Evolutionary conservation across 30 jellyfish, hydroid and myxozoan species (phyloP).

Genomic region (Chironex yamaguchii): DNA sequence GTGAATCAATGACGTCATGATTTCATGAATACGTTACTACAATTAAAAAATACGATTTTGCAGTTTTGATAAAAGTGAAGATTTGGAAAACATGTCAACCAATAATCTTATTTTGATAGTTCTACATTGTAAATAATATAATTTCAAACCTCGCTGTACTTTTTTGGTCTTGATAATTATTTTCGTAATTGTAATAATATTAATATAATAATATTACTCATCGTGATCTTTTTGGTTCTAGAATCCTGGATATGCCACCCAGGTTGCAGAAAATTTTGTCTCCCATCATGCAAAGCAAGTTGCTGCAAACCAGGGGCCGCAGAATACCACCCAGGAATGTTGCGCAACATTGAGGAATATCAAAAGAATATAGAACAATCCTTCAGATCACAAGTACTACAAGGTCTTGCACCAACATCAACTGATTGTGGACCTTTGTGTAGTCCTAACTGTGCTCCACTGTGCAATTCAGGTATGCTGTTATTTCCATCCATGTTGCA

Average conservation of each 20-base stretch:
- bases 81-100: too few relatives aligned
- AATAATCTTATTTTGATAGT: too few relatives aligned
- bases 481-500: not conserved
- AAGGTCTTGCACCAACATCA: slow-evolving; percentile 35
- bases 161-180: too few relatives aligned
- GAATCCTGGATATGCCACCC: slow-evolving; percentile 98
- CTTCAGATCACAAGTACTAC: slow-evolving; percentile 61
- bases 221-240: too few relatives aligned
- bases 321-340: slow-evolving; percentile 94
- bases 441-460: slow-evolving; percentile 79
- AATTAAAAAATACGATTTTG: too few relatives aligned
- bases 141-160: too few relatives aligned
- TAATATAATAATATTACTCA: too few relatives aligned
- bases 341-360: slow-evolving; percentile 84
- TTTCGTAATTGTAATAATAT: too few relatives aligned
- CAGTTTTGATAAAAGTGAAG: too few relatives aligned
- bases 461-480: slow-evolving; percentile 52
- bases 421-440: slow-evolving; percentile 89
- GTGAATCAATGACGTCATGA: too few relatives aligned
- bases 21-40: too few relatives aligned
- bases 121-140: too few relatives aligned
- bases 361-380: slow-evolving; percentile 76
- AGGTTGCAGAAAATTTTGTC: slow-evolving; percentile 88
- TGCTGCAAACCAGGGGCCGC: slow-evolving; percentile 89
- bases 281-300: slow-evolving; percentile 97